Percentiles rank a stretch among this genome's conserved stretches.
Conservation (phyloP, 1,140 invertebrate species). For the Asbolus verrucosus region DNA sequence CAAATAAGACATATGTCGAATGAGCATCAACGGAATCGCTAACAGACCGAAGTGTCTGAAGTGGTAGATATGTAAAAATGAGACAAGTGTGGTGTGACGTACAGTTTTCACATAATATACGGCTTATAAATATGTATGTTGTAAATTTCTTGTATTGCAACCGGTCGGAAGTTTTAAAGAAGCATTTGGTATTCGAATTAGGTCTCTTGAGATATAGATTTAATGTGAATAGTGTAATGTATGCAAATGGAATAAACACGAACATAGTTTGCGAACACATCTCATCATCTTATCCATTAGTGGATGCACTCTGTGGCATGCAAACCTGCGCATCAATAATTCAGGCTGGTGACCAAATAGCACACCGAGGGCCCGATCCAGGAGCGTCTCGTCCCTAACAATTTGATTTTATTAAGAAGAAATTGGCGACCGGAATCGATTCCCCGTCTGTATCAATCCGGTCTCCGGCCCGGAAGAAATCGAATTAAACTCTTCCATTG, state of each 20-base stretch:
- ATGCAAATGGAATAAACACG: conserved; percentile 48
- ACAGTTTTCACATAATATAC: no score
- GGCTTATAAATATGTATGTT: no score
- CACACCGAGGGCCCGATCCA: no score
- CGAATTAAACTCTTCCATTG: conserved; percentile 55
- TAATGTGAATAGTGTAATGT: conserved; percentile 42
- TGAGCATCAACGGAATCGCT: no score
- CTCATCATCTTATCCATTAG: conserved; percentile 47
- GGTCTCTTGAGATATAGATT: conserved; percentile 30
- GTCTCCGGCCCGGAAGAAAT: conserved; percentile 47
- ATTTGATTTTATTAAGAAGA: conserved; percentile 31
- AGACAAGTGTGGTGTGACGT: no score
- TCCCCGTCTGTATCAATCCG: conserved; percentile 32
- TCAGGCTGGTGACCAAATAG: background rate
- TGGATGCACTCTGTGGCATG: conserved; percentile 39
- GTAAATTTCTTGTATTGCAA: no score
- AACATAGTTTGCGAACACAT: conserved; percentile 46
- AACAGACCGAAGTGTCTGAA: no score
- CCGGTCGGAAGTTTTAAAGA: background rate
- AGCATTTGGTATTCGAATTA: conserved; percentile 10
- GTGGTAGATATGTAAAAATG: no score
- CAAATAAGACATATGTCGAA: no score
- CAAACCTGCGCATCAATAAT: conserved; percentile 8
- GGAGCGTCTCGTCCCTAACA: conserved; percentile 16
- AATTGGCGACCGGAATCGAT: conserved; percentile 32